Evolutionary conservation across 2,113 vertebrate genomes (phyloP), one percentile per base, ranked within the genome.

Genomic region (Actinemys pallida): DNA sequence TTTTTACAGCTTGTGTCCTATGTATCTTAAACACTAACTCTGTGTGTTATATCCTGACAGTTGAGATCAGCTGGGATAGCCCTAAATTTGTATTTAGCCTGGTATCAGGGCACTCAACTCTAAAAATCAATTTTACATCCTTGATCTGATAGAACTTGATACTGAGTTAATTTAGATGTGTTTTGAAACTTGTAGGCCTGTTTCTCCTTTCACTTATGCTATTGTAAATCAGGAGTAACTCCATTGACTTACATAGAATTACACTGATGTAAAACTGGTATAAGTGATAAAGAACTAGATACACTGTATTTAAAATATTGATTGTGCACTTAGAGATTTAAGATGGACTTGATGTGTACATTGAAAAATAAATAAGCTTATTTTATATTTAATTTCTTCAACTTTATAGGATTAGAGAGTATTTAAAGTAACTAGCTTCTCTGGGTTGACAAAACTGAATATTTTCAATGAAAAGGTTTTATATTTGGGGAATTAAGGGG

Each of bases 381-480:
- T 29, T 92, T n/a, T 86, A 92, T 83, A 84, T 86, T 82, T 93
- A 90, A 88, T 12, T 62, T 93, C 50, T 90, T n/a, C 86, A 83
- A 93, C 90, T 14, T 95, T 65, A 95, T 29, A 91, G 84, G 81
- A 78, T 86, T 81, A 95, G 83, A 93, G 84, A 86, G 56, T 93
- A 95, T 95, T 95, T 90, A 81, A 94, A 96, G 88, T 94, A 96
- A 95, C 95, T 90, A 93, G 87, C 90, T 84, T 87, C 80, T 92
- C 85, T 96, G 49, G 49, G 93, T 82, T 82, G 50, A 97, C 95
- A 69, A 82, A 92, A 88, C 93, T 52, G 72, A 95, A 84, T 94
- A 90, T 49, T 91, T 57, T 72, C 83, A 96, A 83, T 57, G 95
- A 94, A 93, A 49, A n/a, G 62, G 47, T 10, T 95, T 96, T 93